phyloP scores from a whole-genome alignment of 2,797 vertebrate species.

The Potorous gilbertii region DNA sequence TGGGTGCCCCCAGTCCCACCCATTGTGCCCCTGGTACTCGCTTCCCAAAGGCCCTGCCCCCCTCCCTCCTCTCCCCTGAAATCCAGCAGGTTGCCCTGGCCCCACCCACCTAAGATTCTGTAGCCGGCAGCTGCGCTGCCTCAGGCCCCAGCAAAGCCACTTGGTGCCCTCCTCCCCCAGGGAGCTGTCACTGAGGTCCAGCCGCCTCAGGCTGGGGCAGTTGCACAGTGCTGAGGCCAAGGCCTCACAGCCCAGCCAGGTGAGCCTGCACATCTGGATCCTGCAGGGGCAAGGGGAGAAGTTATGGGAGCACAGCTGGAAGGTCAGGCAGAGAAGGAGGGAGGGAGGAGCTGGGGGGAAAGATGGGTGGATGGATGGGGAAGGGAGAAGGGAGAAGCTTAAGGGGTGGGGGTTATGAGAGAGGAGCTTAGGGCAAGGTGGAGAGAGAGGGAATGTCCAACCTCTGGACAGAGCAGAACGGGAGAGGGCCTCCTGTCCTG shows the following conservation, averaged over 20 bases:
- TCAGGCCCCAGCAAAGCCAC: slow-evolving; percentile 66
- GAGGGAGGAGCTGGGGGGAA: background rate
- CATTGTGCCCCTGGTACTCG: too few species aligned
- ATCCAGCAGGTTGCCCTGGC: too few species aligned
- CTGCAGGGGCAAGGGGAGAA: background rate
- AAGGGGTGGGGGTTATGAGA: too few species aligned
- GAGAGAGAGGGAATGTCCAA: background rate
- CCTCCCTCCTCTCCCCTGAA: too few species aligned
- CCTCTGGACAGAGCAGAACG: background rate
- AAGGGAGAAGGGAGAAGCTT: too few species aligned
- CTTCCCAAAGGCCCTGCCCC: background rate
- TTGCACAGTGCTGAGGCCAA: slow-evolving; percentile 74
- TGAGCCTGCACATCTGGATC: background rate
- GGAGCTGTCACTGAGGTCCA: slow-evolving; percentile 75
- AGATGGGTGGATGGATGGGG: background rate
- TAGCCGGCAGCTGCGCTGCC: slow-evolving; percentile 62
- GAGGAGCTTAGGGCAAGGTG: background rate
- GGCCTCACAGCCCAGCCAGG: slow-evolving; percentile 78
- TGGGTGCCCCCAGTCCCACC: too few species aligned
- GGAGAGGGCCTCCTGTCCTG: background rate
- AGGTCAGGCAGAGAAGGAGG: background rate
- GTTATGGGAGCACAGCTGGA: too few species aligned
- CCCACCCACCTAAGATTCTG: slow-evolving; percentile 67
- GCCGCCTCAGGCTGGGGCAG: slow-evolving; percentile 54
- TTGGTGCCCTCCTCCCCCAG: slow-evolving; percentile 60